A percentile compares a stretch with the other conserved stretches of the same genome.
These are phyloP conservation scores for Dendronephthya gigantea DNA, from an alignment of 64 coral and sea anemone species.

Conservation along the genomic window DNA sequence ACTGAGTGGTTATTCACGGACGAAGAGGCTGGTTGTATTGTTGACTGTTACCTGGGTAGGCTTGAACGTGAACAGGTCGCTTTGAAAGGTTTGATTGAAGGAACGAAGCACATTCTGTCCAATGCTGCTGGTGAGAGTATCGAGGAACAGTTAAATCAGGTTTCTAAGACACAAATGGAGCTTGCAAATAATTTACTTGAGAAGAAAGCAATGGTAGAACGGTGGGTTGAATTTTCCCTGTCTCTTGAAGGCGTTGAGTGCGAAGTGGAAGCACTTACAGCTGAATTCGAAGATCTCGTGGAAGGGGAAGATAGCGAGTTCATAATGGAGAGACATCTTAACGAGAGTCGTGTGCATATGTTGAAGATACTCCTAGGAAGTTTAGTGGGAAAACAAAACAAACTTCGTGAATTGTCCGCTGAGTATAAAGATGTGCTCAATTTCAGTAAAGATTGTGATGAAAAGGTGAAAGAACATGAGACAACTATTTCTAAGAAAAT, in stretches of 20 bases:
- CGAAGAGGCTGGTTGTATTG: neutral
- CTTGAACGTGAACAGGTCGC: neutral
- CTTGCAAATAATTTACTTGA: neutral
- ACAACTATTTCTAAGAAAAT: neutral
- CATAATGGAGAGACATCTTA: neutral
- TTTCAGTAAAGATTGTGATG: neutral
- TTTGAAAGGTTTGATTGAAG: neutral
- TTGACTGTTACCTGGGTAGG: neutral
- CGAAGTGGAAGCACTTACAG: neutral
- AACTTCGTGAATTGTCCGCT: neutral
- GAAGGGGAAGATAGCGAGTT: neutral
- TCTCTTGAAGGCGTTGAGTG: neutral
- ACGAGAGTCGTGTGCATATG: neutral
- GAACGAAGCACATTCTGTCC: neutral
- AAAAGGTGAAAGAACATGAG: neutral
- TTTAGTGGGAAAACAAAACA: neutral
- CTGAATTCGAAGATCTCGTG: neutral
- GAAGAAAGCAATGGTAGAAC: neutral
- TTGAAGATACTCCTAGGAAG: neutral
- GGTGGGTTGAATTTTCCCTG: neutral
- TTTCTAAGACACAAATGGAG: neutral
- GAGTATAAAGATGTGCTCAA: neutral
- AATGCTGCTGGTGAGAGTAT: neutral
- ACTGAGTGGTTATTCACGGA: neutral
- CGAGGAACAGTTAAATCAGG: neutral